Evolutionary conservation across 2,888 invertebrate genomes (phyloP).

Genomic region (Malacosoma neustria): DNA sequence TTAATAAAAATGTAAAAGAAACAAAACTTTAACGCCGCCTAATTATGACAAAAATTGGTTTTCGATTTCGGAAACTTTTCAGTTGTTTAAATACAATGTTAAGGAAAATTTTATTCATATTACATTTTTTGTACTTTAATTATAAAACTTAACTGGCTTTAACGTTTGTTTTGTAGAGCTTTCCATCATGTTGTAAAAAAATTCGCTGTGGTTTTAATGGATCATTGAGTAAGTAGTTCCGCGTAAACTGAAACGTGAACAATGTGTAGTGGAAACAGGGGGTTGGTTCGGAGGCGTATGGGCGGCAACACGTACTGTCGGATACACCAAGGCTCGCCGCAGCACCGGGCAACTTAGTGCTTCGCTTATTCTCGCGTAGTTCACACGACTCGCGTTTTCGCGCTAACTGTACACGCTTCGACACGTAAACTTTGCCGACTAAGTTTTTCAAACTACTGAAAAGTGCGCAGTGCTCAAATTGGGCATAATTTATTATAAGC

Average conservation of each 20-base stretch:
- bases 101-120: neutral
- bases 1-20: too few relatives aligned
- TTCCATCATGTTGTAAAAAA: neutral
- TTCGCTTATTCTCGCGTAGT: slow-evolving; percentile 21
- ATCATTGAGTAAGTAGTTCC: slow-evolving; percentile 17
- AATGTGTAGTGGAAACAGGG: slow-evolving; percentile 31
- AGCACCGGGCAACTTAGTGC: slow-evolving; percentile 2
- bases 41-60: too few relatives aligned
- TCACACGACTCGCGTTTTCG: slow-evolving; percentile 13
- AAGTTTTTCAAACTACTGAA: slow-evolving; percentile 19
- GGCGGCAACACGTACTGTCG: slow-evolving; percentile 20
- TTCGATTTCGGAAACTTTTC: too few relatives aligned
- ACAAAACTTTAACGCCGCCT: too few relatives aligned
- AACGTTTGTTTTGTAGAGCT: neutral
- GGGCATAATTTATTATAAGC: slow-evolving; percentile 37
- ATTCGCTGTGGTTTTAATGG: slow-evolving; percentile 15
- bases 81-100: too few relatives aligned
- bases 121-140: neutral
- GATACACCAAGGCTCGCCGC: neutral
- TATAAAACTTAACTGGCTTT: neutral
- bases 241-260: slow-evolving; percentile 21
- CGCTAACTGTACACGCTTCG: slow-evolving; percentile 9
- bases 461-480: slow-evolving; percentile 30
- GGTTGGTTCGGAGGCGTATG: slow-evolving; percentile 31
- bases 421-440: slow-evolving; percentile 31